A percentile compares a stretch with the other conserved stretches of the same genome.
Conservation (phyloP, 1,140 invertebrate genomes). For the Drosophila gunungcola region DNA sequence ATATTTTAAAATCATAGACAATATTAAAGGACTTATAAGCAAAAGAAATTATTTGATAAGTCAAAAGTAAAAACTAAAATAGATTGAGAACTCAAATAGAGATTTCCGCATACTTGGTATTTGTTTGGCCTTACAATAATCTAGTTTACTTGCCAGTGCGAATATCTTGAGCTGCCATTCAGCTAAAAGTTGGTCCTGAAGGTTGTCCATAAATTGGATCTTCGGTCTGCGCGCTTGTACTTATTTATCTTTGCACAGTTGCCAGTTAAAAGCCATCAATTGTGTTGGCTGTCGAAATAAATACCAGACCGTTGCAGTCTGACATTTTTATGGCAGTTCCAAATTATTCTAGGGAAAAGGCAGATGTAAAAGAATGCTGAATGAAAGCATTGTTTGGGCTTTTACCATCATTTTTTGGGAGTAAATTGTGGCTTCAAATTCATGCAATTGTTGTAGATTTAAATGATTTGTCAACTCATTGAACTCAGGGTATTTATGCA, state of each 20-base stretch:
- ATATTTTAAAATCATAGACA: too few relatives aligned
- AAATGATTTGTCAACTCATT: constrained; percentile 36
- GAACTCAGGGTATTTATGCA: background rate
- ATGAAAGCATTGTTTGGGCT: constrained; percentile 1
- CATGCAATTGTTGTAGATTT: constrained; percentile 1
- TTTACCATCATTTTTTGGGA: background rate
- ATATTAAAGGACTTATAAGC: background rate
- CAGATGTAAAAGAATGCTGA: background rate
- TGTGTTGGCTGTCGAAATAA: constrained; percentile 40
- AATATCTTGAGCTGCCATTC: constrained; percentile 12
- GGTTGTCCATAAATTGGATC: constrained; percentile 45
- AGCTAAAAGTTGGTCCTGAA: constrained; percentile 41
- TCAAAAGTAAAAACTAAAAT: constrained; percentile 1
- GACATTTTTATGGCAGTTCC: constrained; percentile 44
- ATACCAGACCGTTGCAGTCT: constrained; percentile 33
- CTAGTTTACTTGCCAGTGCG: constrained; percentile 8
- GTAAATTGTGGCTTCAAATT: constrained; percentile 1
- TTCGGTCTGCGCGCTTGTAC: constrained; percentile 22
- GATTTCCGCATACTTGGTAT: constrained; percentile 12
- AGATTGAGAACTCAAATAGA: background rate
- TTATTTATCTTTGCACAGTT: constrained; percentile 44
- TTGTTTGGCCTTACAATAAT: constrained; percentile 23
- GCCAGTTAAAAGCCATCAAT: constrained; percentile 48
- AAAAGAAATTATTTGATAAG: too few relatives aligned
- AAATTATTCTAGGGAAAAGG: constrained; percentile 14